Conservation (phyloP, 2,113 vertebrate species). For the Rallus limicola region DNA sequence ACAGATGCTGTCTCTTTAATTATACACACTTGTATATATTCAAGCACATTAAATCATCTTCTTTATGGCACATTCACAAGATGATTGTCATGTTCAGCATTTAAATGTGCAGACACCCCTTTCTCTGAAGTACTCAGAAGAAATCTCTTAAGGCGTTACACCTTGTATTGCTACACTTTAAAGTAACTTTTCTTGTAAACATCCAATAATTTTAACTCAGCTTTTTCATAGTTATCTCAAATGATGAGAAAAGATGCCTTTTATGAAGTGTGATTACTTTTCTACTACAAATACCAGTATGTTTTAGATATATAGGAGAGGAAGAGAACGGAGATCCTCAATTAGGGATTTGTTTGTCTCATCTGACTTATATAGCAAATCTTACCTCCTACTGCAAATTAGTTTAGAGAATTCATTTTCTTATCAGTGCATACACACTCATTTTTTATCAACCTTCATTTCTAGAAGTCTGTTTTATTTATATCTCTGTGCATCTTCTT, state of each 20-base stretch:
- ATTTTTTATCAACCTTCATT: background rate
- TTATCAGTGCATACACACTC: background rate
- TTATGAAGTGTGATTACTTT: background rate
- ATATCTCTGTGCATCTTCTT: background rate
- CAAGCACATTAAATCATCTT: conserved; percentile 20
- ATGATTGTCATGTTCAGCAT: background rate
- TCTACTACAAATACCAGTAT: background rate
- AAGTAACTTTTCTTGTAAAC: background rate
- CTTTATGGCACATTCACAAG: background rate
- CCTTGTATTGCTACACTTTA: background rate
- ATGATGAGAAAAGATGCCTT: background rate
- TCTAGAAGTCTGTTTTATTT: background rate
- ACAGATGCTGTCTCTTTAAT: background rate
- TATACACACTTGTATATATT: background rate
- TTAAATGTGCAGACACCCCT: background rate
- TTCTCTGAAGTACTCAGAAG: background rate
- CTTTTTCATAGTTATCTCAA: background rate
- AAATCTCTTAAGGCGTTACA: background rate
- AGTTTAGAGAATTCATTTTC: background rate
- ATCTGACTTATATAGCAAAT: background rate
- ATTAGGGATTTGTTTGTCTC: background rate
- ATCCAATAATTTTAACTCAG: background rate
- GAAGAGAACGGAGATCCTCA: background rate
- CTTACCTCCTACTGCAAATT: background rate
- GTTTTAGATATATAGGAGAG: background rate